phyloP scores from a whole-genome alignment of 2,113 vertebrate species.

The Pimephales promelas region DNA sequence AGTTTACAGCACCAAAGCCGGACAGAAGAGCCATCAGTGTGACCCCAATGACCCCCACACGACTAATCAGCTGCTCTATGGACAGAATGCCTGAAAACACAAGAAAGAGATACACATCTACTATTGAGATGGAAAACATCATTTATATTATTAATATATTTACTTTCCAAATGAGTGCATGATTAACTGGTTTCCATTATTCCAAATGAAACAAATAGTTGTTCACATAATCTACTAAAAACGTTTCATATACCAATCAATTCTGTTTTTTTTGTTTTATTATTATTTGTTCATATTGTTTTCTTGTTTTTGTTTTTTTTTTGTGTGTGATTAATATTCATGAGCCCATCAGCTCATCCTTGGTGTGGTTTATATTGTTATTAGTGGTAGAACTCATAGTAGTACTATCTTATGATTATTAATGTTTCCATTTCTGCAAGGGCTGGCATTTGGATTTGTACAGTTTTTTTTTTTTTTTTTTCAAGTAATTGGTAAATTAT shows the following conservation, averaged over 20 bases:
- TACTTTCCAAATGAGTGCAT: not conserved
- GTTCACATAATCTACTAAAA: not conserved
- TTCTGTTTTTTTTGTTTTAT: not conserved
- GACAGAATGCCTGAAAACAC: slow-evolving; percentile 87
- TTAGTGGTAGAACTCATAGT: no score
- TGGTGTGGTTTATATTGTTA: no score
- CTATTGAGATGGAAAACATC: not conserved
- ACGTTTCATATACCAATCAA: not conserved
- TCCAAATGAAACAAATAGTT: not conserved
- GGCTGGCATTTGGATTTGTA: no score
- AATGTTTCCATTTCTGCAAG: no score
- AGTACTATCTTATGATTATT: no score
- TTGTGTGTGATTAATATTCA: no score
- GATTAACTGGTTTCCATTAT: not conserved
- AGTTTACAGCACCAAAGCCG: slow-evolving; percentile 98
- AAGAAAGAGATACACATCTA: not conserved
- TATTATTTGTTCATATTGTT: no score
- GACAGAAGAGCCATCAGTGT: slow-evolving; percentile 97
- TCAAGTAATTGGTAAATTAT: no score
- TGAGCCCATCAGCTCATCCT: no score
- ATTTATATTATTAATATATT: not conserved
- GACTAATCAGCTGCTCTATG: slow-evolving; percentile 98
- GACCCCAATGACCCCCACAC: slow-evolving; percentile 96
- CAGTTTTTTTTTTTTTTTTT: no score
- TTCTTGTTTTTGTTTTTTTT: no score